Percentiles rank a stretch among this genome's conserved stretches.
These are phyloP conservation scores for Oryzias sinensis DNA, from an alignment of 2,797 vertebrate species.

Conservation along the genomic window DNA sequence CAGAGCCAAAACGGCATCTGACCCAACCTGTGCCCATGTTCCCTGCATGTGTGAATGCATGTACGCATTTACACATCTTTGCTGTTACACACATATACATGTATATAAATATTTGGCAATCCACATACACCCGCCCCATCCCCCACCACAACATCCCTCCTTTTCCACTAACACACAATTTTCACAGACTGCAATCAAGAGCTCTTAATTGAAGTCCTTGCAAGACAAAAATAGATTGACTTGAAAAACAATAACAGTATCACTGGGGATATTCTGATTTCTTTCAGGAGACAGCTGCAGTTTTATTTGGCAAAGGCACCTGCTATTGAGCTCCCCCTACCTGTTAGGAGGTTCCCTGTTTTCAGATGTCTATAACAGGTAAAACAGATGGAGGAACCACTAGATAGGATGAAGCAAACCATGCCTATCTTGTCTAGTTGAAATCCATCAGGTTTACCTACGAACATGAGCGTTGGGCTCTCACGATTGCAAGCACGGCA, in stretches of 20 bases:
- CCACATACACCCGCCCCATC: slow-evolving; percentile 52
- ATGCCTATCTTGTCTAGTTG: slow-evolving; percentile 55
- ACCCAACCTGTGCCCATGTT: slow-evolving; percentile 78
- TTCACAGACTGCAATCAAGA: slow-evolving; percentile 74
- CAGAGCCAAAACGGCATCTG: slow-evolving; percentile 61
- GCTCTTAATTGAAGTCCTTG: slow-evolving; percentile 72
- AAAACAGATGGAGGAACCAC: slow-evolving; percentile 71
- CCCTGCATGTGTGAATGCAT: slow-evolving; percentile 80
- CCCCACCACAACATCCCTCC: slow-evolving; percentile 26
- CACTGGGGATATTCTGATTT: slow-evolving; percentile 62
- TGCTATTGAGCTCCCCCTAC: slow-evolving; percentile 81
- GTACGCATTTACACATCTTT: slow-evolving; percentile 74
- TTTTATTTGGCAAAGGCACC: slow-evolving; percentile 48
- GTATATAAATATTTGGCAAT: slow-evolving; percentile 52
- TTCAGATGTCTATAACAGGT: slow-evolving; percentile 62
- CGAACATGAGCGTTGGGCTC: slow-evolving; percentile 76
- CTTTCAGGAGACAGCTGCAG: slow-evolving; percentile 65
- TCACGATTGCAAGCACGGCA: slow-evolving; percentile 71
- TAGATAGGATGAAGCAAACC: slow-evolving; percentile 63
- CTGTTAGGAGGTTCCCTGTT: slow-evolving; percentile 73
- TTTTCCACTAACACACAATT: slow-evolving; percentile 57
- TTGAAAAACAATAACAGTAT: slow-evolving; percentile 68
- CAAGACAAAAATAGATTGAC: slow-evolving; percentile 67
- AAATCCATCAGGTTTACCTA: slow-evolving; percentile 70
- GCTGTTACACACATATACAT: slow-evolving; percentile 66